Conservation (phyloP, 2,113 vertebrate species). For the Hyaena hyaena region DNA sequence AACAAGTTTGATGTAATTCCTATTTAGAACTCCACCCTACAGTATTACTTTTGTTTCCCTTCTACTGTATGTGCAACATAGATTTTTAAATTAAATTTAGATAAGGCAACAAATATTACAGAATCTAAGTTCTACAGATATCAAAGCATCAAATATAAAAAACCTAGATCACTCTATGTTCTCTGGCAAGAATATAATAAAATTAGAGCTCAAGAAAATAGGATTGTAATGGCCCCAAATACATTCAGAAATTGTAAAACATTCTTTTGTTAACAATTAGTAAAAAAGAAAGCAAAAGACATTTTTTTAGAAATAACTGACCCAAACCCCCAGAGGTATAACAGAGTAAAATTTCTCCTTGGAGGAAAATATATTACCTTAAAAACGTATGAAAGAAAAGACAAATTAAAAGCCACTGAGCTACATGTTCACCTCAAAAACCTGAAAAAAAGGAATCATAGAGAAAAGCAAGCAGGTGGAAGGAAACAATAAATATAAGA, state of each 20-base stretch:
- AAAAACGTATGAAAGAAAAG: background rate
- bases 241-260: background rate
- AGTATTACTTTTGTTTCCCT: background rate
- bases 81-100: background rate
- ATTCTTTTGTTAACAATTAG: background rate
- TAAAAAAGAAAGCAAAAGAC: background rate
- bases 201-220: background rate
- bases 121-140: background rate
- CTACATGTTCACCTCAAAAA: background rate
- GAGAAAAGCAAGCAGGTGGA: background rate
- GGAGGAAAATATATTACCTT: background rate
- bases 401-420: background rate
- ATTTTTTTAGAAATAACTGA: slow-evolving; percentile 4
- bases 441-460: background rate
- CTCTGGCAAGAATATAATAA: background rate
- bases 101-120: background rate
- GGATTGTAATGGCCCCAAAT: background rate
- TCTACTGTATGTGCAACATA: background rate
- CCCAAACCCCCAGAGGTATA: background rate
- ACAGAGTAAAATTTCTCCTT: background rate
- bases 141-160: background rate
- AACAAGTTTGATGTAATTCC: background rate
- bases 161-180: background rate
- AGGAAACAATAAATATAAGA: background rate
- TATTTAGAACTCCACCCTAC: background rate